Evolutionary conservation across 2,888 invertebrate genomes (phyloP).

Genomic region (Melieria picta): DNA sequence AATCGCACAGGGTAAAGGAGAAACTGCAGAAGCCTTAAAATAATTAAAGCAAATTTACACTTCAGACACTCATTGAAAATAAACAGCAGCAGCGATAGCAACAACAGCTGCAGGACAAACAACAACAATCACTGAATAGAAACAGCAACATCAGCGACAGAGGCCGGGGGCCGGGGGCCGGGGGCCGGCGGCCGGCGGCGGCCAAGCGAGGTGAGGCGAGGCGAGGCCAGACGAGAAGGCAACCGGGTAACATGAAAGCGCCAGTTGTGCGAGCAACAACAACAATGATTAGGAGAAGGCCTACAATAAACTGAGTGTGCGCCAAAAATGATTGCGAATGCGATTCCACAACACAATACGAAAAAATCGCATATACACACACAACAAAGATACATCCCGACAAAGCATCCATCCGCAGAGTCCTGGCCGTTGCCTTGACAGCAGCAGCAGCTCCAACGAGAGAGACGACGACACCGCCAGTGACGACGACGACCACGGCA

Average conservation of each 20-base stretch:
- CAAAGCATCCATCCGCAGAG: too few relatives aligned
- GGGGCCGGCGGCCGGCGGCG: not conserved
- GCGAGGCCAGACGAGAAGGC: not conserved
- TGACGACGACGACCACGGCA: constrained; percentile 4
- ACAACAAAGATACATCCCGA: not conserved
- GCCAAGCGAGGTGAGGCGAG: not conserved
- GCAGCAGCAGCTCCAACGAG: constrained; percentile 3
- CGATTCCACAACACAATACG: not conserved
- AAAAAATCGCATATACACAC: not conserved
- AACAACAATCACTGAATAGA: constrained; percentile 16
- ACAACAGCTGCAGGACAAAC: constrained; percentile 39
- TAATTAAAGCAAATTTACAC: constrained; percentile 64
- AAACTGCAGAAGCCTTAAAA: constrained; percentile 45
- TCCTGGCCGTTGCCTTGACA: not conserved
- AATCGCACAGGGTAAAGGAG: constrained; percentile 10
- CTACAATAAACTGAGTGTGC: constrained; percentile 52
- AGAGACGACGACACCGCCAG: not conserved
- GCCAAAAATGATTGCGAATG: constrained; percentile 38
- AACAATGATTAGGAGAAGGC: constrained; percentile 3
- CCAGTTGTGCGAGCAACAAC: not conserved
- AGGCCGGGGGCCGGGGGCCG: constrained; percentile 1
- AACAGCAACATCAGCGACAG: not conserved
- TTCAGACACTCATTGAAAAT: constrained; percentile 54
- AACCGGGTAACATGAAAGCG: not conserved
- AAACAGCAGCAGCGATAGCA: constrained; percentile 42